Evolutionary conservation across 2,113 vertebrate genomes (phyloP).

Genomic region (Phrynosoma blainvillii): DNA sequence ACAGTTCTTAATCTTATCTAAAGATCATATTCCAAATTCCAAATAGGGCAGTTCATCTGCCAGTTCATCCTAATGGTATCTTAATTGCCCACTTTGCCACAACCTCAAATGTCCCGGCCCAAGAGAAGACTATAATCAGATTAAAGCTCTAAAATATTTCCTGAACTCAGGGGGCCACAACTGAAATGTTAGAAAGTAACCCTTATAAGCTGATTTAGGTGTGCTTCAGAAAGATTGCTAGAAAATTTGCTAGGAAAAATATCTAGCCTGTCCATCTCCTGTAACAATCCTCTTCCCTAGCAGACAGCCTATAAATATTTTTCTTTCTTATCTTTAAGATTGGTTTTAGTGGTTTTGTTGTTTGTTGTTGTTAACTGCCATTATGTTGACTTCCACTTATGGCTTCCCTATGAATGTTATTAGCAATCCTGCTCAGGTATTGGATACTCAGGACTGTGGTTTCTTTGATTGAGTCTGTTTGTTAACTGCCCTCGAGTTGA

Average conservation of each 20-base stretch:
- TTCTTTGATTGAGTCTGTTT: too few relatives aligned
- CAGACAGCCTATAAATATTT: not conserved
- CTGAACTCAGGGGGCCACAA: not conserved
- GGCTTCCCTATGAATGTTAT: too few relatives aligned
- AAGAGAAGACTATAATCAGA: not conserved
- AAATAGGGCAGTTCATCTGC: slow-evolving; percentile 3
- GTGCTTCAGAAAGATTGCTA: not conserved
- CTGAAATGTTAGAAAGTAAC: not conserved
- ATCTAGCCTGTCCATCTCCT: not conserved
- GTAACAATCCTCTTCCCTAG: too few relatives aligned
- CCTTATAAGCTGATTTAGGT: not conserved
- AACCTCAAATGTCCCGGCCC: not conserved
- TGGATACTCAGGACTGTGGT: too few relatives aligned
- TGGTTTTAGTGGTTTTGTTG: not conserved
- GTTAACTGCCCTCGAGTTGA: too few relatives aligned
- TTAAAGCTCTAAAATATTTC: not conserved
- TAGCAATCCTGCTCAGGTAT: too few relatives aligned
- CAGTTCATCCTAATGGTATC: not conserved
- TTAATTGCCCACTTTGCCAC: not conserved
- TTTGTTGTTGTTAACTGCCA: too few relatives aligned
- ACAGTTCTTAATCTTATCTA: rapidly evolving
- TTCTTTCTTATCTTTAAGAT: not conserved
- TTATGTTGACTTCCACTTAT: too few relatives aligned
- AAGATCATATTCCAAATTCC: not conserved
- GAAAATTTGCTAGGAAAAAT: not conserved